phyloP scores from a whole-genome alignment of 2,888 invertebrate genomes.

The Ptilodon capucinus region DNA sequence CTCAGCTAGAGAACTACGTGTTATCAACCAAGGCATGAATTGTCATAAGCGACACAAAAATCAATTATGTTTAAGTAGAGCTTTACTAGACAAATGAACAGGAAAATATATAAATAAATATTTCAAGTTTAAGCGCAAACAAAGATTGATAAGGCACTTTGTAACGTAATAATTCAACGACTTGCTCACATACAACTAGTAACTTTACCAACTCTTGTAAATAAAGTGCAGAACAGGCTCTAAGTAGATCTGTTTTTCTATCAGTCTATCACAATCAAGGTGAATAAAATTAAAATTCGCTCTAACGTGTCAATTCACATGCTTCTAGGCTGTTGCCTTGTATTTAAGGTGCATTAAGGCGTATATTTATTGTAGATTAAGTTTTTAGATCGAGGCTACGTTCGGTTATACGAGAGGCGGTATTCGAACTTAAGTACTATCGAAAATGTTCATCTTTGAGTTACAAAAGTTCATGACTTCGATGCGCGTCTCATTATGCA shows the following conservation, averaged over 20 bases:
- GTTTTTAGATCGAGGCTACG: not conserved
- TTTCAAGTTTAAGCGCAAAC: not conserved
- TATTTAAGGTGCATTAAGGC: not conserved
- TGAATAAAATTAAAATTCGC: not conserved
- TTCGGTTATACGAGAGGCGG: not conserved
- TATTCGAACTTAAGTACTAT: conserved; percentile 1
- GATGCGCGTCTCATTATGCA: conserved; percentile 1
- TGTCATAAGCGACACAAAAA: too few species aligned
- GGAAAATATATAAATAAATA: not conserved
- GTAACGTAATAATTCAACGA: not conserved
- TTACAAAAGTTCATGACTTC: conserved; percentile 3
- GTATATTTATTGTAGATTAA: not conserved
- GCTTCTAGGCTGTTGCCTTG: not conserved
- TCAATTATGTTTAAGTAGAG: too few species aligned
- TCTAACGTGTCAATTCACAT: not conserved
- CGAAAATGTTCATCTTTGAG: conserved; percentile 5
- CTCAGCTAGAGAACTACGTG: too few species aligned
- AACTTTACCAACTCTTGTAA: not conserved
- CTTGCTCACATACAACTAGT: not conserved
- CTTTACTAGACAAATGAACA: not conserved
- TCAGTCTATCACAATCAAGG: not conserved
- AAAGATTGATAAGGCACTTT: not conserved
- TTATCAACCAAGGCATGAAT: too few species aligned
- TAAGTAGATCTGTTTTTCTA: not conserved
- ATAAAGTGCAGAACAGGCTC: not conserved